Evolutionary conservation across 2,113 vertebrate species (phyloP).

Genomic region (Cercocebus atys): DNA sequence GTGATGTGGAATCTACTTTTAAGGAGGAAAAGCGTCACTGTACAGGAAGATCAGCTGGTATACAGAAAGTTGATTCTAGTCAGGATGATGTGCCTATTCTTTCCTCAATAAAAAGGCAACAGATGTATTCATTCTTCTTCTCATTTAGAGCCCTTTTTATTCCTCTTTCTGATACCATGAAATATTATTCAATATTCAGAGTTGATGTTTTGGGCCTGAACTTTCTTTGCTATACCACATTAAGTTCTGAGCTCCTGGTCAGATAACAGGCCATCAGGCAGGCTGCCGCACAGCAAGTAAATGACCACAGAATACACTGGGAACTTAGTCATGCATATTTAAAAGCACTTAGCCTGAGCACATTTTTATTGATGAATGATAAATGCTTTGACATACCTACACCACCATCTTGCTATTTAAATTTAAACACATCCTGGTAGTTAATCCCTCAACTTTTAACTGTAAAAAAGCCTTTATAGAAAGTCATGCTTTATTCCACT

Average conservation of each 20-base stretch:
- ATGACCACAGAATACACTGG: background rate
- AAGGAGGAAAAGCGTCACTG: constrained; percentile 18
- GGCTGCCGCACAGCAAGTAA: background rate
- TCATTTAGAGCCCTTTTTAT: background rate
- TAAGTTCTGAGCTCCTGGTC: background rate
- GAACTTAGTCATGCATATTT: background rate
- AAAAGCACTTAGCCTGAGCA: background rate
- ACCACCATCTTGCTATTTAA: background rate
- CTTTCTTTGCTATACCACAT: background rate
- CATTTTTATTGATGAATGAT: background rate
- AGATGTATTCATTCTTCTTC: background rate
- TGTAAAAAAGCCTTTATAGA: background rate
- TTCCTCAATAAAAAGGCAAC: background rate
- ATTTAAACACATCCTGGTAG: background rate
- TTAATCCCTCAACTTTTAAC: background rate
- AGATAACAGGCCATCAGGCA: background rate
- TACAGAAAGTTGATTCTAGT: background rate
- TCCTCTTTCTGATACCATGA: background rate
- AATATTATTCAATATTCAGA: background rate
- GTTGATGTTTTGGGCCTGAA: background rate
- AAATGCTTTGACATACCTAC: background rate
- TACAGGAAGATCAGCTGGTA: background rate
- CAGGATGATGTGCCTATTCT: background rate
- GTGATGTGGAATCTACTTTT: constrained; percentile 17
- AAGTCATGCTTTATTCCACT: background rate